Percentiles rank a stretch among this genome's conserved stretches.
Evolutionary conservation across 2,888 invertebrate genomes (phyloP).

Genomic region (Drosophila macrospina): DNA sequence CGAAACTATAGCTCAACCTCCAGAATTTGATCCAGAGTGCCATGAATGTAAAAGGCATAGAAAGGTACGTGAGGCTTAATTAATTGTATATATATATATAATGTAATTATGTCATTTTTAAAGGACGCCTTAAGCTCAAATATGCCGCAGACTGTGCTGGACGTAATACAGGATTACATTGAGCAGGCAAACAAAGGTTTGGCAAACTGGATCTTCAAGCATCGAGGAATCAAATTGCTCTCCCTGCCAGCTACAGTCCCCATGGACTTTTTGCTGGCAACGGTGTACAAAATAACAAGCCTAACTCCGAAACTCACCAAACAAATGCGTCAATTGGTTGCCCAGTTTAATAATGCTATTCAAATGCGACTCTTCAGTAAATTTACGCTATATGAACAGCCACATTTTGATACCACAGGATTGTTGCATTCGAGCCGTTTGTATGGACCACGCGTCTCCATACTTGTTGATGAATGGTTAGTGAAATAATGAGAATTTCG

Average conservation of each 20-base stretch:
- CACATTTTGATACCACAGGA: slow-evolving; percentile 84
- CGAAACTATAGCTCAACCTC: slow-evolving; percentile 88
- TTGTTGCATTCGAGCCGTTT: slow-evolving; percentile 82
- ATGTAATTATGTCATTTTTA: slow-evolving; percentile 7
- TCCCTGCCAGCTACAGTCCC: slow-evolving; percentile 95
- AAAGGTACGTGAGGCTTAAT: slow-evolving; percentile 87
- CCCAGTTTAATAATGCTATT: slow-evolving; percentile 86
- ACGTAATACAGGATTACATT: slow-evolving; percentile 96
- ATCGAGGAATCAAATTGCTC: slow-evolving; percentile 92
- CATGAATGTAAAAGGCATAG: slow-evolving; percentile 94
- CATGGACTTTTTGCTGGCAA: slow-evolving; percentile 94
- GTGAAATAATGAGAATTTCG: not conserved
- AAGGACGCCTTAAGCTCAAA: slow-evolving; percentile 95
- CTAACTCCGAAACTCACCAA: slow-evolving; percentile 83
- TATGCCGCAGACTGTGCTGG: slow-evolving; percentile 95
- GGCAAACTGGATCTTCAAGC: slow-evolving; percentile 95
- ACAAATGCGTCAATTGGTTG: slow-evolving; percentile 86
- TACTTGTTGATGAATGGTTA: slow-evolving; percentile 84
- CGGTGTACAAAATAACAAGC: slow-evolving; percentile 86
- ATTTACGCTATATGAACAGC: slow-evolving; percentile 83
- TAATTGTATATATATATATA: not conserved
- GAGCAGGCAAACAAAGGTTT: slow-evolving; percentile 96
- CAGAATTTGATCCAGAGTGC: slow-evolving; percentile 94
- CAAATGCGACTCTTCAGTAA: slow-evolving; percentile 82
- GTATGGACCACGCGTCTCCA: slow-evolving; percentile 83